phyloP scores from a whole-genome alignment of 2,888 invertebrate species.

The Drosophila kokeensis region DNA sequence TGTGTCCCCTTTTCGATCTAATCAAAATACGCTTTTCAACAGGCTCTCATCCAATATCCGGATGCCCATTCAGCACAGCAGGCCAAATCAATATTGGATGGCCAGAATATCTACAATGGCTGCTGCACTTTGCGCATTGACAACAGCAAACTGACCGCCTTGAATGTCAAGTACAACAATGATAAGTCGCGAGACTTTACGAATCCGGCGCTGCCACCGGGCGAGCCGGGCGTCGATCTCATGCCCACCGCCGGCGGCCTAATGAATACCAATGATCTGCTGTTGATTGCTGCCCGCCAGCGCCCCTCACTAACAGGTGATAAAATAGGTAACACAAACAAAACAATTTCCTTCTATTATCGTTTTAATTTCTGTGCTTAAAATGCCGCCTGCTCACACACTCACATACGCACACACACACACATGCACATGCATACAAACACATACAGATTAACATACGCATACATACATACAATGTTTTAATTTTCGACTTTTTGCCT shows the following conservation, averaged over 20 bases:
- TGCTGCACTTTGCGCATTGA: constrained; percentile 99
- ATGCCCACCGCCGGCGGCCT: constrained; percentile 86
- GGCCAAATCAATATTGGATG: constrained; percentile 98
- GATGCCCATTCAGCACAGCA: constrained; percentile 98
- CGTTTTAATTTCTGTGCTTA: constrained; percentile 38
- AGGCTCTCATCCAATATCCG: constrained; percentile 99
- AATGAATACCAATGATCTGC: constrained; percentile 87
- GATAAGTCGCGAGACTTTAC: constrained; percentile 99
- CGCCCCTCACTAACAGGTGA: constrained; percentile 85
- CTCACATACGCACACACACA: constrained; percentile 4
- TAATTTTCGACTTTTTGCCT: constrained; percentile 51
- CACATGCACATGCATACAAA: background rate
- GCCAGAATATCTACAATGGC: constrained; percentile 99
- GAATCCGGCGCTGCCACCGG: constrained; percentile 98
- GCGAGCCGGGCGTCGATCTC: constrained; percentile 90
- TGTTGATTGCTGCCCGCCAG: constrained; percentile 85
- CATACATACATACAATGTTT: constrained; percentile 27
- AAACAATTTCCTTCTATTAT: constrained; percentile 73
- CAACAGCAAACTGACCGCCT: constrained; percentile 98
- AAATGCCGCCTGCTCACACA: constrained; percentile 20
- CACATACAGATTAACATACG: background rate
- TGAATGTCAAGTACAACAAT: constrained; percentile 99
- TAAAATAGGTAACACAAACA: constrained; percentile 85
- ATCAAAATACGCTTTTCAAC: background rate
- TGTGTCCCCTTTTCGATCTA: background rate